These are phyloP conservation scores for Tricholauxania praeusta DNA, from an alignment of 2,888 invertebrate species.

Conservation along the genomic window DNA sequence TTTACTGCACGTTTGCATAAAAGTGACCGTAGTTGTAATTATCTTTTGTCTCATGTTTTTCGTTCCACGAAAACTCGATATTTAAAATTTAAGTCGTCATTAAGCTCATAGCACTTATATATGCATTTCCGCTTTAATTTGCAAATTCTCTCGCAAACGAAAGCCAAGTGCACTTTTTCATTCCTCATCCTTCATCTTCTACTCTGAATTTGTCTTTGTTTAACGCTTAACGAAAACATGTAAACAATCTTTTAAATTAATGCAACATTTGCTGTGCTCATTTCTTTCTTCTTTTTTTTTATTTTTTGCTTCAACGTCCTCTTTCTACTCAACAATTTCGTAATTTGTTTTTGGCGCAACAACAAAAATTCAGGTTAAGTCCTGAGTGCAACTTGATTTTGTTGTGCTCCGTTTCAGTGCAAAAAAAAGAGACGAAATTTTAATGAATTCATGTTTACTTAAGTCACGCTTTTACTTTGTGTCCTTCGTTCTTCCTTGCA, in stretches of 20 bases:
- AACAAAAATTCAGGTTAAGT: background rate
- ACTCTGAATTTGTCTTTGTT: background rate
- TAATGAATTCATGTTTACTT: slow-evolving; percentile 32
- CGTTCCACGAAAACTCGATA: too few relatives aligned
- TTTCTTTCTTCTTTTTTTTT: background rate
- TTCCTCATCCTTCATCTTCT: too few relatives aligned
- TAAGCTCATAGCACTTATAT: too few relatives aligned
- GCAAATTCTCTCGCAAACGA: too few relatives aligned
- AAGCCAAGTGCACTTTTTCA: too few relatives aligned
- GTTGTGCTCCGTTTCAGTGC: background rate
- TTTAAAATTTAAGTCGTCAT: too few relatives aligned
- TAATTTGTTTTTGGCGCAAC: background rate
- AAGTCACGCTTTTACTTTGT: slow-evolving; percentile 22
- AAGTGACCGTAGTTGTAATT: too few relatives aligned
- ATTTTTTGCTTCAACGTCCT: background rate
- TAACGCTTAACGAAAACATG: slow-evolving; percentile 13
- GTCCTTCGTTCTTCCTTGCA: slow-evolving; percentile 1
- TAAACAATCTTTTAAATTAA: slow-evolving; percentile 30
- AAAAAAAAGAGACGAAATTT: slow-evolving; percentile 24
- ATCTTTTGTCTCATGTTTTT: too few relatives aligned
- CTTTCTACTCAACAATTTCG: background rate
- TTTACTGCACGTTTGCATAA: too few relatives aligned
- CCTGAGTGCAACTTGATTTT: slow-evolving; percentile 1
- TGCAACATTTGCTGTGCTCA: slow-evolving; percentile 19
- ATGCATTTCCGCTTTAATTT: too few relatives aligned